Percentiles rank a stretch among this genome's conserved stretches.
These are phyloP conservation scores for Acanthosoma haemorrhoidale DNA, from an alignment of 2,888 invertebrate species.

Conservation along the genomic window DNA sequence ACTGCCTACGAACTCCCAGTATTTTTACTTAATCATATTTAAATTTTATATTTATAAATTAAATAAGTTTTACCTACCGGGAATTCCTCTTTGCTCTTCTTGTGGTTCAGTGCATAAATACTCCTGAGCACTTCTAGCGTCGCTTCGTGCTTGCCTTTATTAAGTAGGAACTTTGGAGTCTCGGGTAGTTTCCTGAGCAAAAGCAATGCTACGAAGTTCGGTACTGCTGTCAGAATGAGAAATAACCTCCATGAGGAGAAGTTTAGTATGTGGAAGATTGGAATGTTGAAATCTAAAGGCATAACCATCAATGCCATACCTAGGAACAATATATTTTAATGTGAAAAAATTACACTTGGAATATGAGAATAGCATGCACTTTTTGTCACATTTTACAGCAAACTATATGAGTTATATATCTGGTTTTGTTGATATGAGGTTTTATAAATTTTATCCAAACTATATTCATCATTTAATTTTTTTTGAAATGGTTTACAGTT, in stretches of 20 bases:
- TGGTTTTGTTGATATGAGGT: no score
- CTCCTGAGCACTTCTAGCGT: not conserved
- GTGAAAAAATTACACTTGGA: no score
- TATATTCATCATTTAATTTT: no score
- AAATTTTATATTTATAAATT: not conserved
- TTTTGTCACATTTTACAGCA: no score
- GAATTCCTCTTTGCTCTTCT: constrained; percentile 1
- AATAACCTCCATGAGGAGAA: constrained; percentile 21
- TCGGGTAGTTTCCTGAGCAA: constrained; percentile 6
- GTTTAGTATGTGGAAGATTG: not conserved
- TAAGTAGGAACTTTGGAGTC: constrained; percentile 18
- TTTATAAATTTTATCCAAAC: no score
- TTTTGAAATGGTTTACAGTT: no score
- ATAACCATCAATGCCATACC: constrained; percentile 24
- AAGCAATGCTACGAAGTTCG: not conserved
- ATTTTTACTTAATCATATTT: not conserved
- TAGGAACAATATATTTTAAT: not conserved
- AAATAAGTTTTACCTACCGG: not conserved
- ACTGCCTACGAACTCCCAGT: not conserved
- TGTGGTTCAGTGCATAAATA: constrained; percentile 8
- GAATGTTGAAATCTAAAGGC: constrained; percentile 9
- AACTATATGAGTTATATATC: no score
- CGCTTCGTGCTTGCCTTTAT: not conserved
- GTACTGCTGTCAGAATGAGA: not conserved
- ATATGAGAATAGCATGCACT: no score